Evolutionary conservation across 2,113 vertebrate genomes (phyloP).

Genomic region (Halcyon malimbica): DNA sequence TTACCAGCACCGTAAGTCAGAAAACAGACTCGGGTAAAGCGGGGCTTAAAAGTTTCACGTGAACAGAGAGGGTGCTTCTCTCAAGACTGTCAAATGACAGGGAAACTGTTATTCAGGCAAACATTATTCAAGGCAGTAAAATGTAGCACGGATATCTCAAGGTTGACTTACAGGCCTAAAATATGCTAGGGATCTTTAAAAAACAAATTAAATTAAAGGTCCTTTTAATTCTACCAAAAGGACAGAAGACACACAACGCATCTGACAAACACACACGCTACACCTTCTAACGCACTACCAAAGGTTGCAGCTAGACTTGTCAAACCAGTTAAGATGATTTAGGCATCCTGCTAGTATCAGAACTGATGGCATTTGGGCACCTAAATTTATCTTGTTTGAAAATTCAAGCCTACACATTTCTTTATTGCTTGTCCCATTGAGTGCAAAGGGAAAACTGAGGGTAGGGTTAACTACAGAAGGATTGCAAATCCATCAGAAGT

Average conservation of each 20-base stretch:
- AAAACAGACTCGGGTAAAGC: background rate
- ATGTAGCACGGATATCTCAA: background rate
- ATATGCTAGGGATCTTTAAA: background rate
- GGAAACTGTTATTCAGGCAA: background rate
- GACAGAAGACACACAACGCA: background rate
- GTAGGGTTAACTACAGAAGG: background rate
- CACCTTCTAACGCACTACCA: background rate
- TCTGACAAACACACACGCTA: background rate
- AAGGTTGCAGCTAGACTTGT: background rate
- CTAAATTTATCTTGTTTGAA: background rate
- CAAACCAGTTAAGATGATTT: conserved; percentile 21
- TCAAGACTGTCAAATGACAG: background rate
- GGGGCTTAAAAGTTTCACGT: background rate
- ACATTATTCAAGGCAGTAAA: background rate
- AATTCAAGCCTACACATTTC: background rate
- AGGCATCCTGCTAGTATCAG: conserved; percentile 6
- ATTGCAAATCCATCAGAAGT: conserved; percentile 12
- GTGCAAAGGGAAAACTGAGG: conserved; percentile 38
- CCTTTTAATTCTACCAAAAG: conserved; percentile 6
- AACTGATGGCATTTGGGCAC: conserved; percentile 10
- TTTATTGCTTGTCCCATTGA: conserved; percentile 51
- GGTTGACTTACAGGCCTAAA: background rate
- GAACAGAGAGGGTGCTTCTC: background rate
- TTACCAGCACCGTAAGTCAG: background rate
- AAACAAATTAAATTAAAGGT: background rate